These are phyloP conservation scores for Miniopterus natalensis DNA, from an alignment of 2,113 vertebrate genomes.

Conservation along the genomic window DNA sequence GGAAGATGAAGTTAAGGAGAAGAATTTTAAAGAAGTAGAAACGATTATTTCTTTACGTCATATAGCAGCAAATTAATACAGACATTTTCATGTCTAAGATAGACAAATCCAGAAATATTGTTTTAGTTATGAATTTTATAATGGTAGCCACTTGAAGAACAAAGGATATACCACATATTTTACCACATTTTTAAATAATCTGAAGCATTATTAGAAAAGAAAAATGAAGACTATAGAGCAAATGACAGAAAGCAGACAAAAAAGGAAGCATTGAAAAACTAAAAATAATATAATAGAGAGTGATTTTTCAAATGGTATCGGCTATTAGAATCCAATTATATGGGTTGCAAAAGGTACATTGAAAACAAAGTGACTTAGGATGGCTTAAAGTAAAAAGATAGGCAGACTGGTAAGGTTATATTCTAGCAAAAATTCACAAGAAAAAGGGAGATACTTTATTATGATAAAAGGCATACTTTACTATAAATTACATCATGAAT, in stretches of 20 bases:
- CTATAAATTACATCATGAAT: background rate
- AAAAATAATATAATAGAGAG: background rate
- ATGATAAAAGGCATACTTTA: background rate
- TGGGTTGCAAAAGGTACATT: background rate
- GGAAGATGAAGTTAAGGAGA: background rate
- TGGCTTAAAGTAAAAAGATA: background rate
- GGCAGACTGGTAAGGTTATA: background rate
- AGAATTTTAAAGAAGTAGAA: background rate
- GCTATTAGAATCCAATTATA: background rate
- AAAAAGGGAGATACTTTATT: background rate
- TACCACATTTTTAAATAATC: background rate
- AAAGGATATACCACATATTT: background rate
- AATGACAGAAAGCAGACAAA: background rate
- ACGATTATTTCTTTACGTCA: background rate
- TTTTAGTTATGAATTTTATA: background rate
- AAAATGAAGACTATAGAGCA: background rate
- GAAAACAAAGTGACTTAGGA: background rate
- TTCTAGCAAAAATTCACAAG: background rate
- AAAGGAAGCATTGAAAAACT: background rate
- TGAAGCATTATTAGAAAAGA: background rate
- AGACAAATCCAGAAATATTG: background rate
- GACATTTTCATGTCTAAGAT: background rate
- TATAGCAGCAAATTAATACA: background rate
- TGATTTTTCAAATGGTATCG: background rate
- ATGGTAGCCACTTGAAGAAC: background rate